Evolutionary conservation across 1,140 invertebrate species (phyloP).

Genomic region (Drosophila athabasca): DNA sequence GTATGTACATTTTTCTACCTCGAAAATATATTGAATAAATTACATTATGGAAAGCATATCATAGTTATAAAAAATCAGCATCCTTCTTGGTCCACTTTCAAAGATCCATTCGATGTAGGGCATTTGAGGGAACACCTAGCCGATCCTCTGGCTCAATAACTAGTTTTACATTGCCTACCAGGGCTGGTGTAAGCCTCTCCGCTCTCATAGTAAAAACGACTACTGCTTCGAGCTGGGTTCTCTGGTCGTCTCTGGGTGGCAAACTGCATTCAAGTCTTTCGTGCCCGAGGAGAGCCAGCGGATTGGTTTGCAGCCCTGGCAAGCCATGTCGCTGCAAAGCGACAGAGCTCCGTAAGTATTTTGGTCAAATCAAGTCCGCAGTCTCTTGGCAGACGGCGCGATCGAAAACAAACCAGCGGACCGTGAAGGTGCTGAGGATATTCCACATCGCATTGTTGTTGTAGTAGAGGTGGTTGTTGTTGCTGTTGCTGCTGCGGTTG

Average conservation of each 20-base stretch:
- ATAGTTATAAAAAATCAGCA: neutral
- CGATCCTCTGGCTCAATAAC: conserved; percentile 45
- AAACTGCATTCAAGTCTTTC: conserved; percentile 39
- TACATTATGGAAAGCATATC: neutral
- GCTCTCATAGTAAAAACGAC: conserved; percentile 32
- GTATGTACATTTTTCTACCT: too few species aligned
- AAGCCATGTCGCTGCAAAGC: conserved; percentile 50
- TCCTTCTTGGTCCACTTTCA: too few species aligned
- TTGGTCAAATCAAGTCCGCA: conserved; percentile 59
- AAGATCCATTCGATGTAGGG: conserved; percentile 3
- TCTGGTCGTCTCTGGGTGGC: neutral
- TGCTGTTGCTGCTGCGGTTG: conserved; percentile 57
- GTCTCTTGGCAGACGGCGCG: conserved; percentile 66
- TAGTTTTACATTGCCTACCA: conserved; percentile 68
- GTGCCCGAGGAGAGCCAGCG: conserved; percentile 6
- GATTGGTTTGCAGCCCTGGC: conserved; percentile 52
- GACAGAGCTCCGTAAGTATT: conserved; percentile 63
- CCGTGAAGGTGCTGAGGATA: conserved; percentile 78
- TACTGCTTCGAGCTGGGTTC: conserved; percentile 6
- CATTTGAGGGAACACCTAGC: conserved; percentile 3
- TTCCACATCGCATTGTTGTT: conserved; percentile 39
- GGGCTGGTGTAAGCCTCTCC: conserved; percentile 40
- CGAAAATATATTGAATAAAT: too few species aligned
- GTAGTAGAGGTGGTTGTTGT: conserved; percentile 46
- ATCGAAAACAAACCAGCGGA: conserved; percentile 73